Evolutionary conservation across 2,113 vertebrate species (phyloP).

Genomic region (Prionailurus viverrinus): DNA sequence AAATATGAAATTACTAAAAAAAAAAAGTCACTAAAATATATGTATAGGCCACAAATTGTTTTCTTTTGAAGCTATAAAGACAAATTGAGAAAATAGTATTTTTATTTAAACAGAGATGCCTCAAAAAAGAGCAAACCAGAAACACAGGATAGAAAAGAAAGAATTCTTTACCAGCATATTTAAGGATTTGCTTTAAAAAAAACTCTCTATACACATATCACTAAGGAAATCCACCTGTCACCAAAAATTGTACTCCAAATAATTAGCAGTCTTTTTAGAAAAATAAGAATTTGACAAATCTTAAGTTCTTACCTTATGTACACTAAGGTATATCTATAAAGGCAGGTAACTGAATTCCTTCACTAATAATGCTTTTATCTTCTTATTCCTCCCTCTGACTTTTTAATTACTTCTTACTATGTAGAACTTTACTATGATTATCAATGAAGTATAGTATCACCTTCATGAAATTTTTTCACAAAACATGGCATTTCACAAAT

Average conservation of each 20-base stretch:
- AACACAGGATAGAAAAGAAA: slow-evolving; percentile 29
- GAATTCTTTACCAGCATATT: slow-evolving; percentile 16
- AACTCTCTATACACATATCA: slow-evolving; percentile 17
- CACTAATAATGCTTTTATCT: slow-evolving; percentile 29
- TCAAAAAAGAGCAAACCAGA: slow-evolving; percentile 59
- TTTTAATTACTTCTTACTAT: background rate
- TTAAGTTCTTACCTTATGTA: background rate
- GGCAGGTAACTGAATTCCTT: background rate
- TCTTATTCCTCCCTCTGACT: background rate
- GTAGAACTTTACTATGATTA: background rate
- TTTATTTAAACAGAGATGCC: slow-evolving; percentile 37
- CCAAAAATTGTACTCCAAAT: slow-evolving; percentile 38
- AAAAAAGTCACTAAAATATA: background rate
- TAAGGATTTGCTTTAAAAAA: background rate
- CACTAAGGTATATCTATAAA: background rate
- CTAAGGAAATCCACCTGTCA: slow-evolving; percentile 40
- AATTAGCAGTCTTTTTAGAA: slow-evolving; percentile 12
- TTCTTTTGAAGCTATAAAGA: slow-evolving; percentile 50
- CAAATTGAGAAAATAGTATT: slow-evolving; percentile 42
- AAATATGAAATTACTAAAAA: slow-evolving; percentile 43
- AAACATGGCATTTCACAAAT: slow-evolving; percentile 1
- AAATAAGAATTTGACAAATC: background rate
- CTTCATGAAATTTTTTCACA: slow-evolving; percentile 28
- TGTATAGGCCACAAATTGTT: background rate
- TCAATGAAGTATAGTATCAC: background rate